These are phyloP conservation scores for Telmatherina bonti DNA, from an alignment of 2,797 vertebrate species.

Conservation along the genomic window DNA sequence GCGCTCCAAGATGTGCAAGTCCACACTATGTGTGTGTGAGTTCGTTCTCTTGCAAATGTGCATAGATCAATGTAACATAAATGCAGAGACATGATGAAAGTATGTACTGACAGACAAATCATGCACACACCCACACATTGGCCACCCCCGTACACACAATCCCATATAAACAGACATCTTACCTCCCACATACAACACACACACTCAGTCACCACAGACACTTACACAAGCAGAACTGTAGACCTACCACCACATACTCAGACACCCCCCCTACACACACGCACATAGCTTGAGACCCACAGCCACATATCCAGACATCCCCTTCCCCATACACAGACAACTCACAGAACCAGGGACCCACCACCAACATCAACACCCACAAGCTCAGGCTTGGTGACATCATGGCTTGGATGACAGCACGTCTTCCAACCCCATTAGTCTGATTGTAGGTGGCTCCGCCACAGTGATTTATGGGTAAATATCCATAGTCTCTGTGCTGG, in stretches of 20 bases:
- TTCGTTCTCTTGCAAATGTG: neutral
- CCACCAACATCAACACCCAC: slow-evolving; percentile 77
- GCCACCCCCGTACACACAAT: slow-evolving; percentile 59
- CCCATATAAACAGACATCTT: slow-evolving; percentile 73
- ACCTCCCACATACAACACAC: slow-evolving; percentile 72
- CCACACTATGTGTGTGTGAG: slow-evolving; percentile 1
- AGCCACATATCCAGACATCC: slow-evolving; percentile 52
- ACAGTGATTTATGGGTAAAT: slow-evolving; percentile 85
- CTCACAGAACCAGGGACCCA: slow-evolving; percentile 63
- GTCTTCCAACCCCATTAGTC: slow-evolving; percentile 86
- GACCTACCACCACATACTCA: slow-evolving; percentile 64
- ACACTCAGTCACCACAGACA: slow-evolving; percentile 70
- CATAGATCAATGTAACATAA: slow-evolving; percentile 41
- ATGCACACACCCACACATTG: slow-evolving; percentile 24
- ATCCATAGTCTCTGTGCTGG: slow-evolving; percentile 75
- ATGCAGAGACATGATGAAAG: slow-evolving; percentile 59
- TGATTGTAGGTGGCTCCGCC: slow-evolving; percentile 86
- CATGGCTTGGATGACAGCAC: slow-evolving; percentile 86
- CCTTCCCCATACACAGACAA: slow-evolving; percentile 37
- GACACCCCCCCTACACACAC: slow-evolving; percentile 39
- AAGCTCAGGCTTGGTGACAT: slow-evolving; percentile 78
- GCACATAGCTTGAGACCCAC: slow-evolving; percentile 38
- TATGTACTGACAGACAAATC: slow-evolving; percentile 46
- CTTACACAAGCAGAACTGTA: slow-evolving; percentile 73
- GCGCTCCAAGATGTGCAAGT: slow-evolving; percentile 30